phyloP scores from a whole-genome alignment of 2,113 vertebrate species.

The Lonchura striata region DNA sequence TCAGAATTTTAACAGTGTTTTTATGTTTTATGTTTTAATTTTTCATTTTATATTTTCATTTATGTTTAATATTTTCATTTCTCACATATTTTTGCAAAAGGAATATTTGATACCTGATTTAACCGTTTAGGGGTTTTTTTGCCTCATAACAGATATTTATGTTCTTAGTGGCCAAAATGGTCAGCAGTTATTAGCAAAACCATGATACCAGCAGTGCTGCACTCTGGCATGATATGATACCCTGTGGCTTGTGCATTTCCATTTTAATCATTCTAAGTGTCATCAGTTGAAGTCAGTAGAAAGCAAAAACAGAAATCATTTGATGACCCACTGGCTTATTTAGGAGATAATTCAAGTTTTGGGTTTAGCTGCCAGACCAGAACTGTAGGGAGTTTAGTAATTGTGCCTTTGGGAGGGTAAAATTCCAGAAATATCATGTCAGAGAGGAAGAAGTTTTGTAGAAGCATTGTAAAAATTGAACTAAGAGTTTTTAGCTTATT shows the following conservation, averaged over 20 bases:
- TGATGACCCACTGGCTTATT: not conserved
- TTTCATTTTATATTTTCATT: not conserved
- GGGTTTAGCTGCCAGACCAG: not conserved
- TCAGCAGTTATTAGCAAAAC: not conserved
- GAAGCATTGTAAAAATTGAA: not conserved
- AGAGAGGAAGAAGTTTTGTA: not conserved
- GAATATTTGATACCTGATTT: not conserved
- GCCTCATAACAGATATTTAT: not conserved
- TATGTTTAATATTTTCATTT: not conserved
- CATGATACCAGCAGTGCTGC: not conserved
- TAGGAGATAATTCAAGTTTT: not conserved
- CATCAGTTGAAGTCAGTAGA: not conserved
- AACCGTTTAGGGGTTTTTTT: not conserved
- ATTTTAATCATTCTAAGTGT: not conserved
- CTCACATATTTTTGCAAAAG: not conserved
- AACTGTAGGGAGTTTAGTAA: not conserved
- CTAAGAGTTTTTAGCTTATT: not conserved
- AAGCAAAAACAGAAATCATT: not conserved
- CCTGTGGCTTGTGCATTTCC: not conserved
- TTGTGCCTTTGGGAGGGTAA: not conserved
- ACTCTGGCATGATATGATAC: accelerated
- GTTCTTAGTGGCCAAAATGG: not conserved
- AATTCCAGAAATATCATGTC: not conserved
- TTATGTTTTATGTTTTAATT: not conserved
- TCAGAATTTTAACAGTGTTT: not conserved